phyloP scores from a whole-genome alignment of 2,797 vertebrate species.

The Fistularia commersonii region DNA sequence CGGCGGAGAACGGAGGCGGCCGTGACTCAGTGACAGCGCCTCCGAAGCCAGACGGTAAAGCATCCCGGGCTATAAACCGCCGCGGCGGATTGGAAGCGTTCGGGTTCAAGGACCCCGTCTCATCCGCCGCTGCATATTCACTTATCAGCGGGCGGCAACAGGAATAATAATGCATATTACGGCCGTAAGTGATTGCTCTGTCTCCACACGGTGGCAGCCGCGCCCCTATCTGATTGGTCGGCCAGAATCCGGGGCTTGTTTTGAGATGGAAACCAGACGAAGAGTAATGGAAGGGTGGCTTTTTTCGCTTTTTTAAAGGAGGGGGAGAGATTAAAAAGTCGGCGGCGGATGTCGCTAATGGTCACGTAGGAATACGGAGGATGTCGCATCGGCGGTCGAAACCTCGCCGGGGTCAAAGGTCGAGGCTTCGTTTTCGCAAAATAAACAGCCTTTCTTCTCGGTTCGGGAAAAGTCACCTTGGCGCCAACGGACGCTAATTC shows the following conservation, averaged over 20 bases:
- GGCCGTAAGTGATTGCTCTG: conserved; percentile 69
- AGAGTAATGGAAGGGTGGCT: too few species aligned
- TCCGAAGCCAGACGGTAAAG: conserved; percentile 83
- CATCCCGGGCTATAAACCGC: conserved; percentile 61
- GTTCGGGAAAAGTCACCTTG: too few species aligned
- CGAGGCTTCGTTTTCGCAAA: too few species aligned
- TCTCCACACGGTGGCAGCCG: conserved; percentile 42
- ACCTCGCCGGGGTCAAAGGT: too few species aligned
- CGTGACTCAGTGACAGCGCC: conserved; percentile 86
- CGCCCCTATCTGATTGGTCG: conserved; percentile 41
- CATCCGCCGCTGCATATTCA: conserved; percentile 52
- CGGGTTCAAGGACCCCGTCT: conserved; percentile 67
- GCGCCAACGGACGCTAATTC: too few species aligned
- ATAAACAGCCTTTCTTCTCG: too few species aligned
- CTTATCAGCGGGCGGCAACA: conserved; percentile 65
- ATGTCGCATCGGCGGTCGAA: too few species aligned
- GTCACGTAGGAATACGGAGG: too few species aligned
- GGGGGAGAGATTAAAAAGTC: too few species aligned
- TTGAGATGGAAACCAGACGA: too few species aligned
- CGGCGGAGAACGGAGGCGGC: conserved; percentile 83
- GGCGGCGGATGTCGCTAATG: too few species aligned
- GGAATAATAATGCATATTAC: conserved; percentile 74
- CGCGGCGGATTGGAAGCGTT: conserved; percentile 9
- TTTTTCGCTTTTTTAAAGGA: too few species aligned
- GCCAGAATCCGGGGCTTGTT: not conserved